Conservation (phyloP, 2,888 invertebrate genomes). For the Trichacis sp. region DNA sequence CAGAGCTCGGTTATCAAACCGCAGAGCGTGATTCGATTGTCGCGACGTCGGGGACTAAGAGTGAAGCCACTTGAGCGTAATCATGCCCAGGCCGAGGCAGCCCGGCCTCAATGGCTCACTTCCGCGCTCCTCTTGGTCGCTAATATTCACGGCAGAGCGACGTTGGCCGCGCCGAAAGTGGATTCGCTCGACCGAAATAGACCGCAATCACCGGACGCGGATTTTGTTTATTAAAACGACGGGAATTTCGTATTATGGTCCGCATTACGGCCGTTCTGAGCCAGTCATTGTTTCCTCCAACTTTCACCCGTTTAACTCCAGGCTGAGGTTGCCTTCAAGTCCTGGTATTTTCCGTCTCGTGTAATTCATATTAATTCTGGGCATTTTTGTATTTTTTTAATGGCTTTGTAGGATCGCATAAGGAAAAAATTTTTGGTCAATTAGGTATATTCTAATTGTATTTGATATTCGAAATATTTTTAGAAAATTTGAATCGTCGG, state of each 20-base stretch:
- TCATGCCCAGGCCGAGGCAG: constrained; percentile 47
- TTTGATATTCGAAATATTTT: too few relatives aligned
- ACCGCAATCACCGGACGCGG: constrained; percentile 34
- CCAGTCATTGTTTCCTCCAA: neutral
- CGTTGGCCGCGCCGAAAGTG: constrained; percentile 44
- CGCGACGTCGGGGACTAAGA: constrained; percentile 44
- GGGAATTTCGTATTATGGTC: neutral
- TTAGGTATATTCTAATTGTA: too few relatives aligned
- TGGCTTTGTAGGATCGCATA: too few relatives aligned
- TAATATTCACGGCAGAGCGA: constrained; percentile 41
- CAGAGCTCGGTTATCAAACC: too few relatives aligned
- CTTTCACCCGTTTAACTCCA: too few relatives aligned
- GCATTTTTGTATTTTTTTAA: too few relatives aligned
- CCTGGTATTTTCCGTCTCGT: too few relatives aligned
- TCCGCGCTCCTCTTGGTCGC: constrained; percentile 38
- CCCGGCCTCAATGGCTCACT: constrained; percentile 45
- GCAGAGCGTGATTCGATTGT: constrained; percentile 40
- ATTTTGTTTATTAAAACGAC: constrained; percentile 30
- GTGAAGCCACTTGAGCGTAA: constrained; percentile 59
- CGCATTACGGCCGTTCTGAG: neutral
- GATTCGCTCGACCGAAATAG: constrained; percentile 41
- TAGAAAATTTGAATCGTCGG: too few relatives aligned
- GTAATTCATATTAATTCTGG: too few relatives aligned
- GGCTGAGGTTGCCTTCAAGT: too few relatives aligned
- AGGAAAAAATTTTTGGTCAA: too few relatives aligned